Base-by-base conservation (phyloP, 64 coral and sea anemone genomes). In the Stichodactyla mertensii region DNA sequence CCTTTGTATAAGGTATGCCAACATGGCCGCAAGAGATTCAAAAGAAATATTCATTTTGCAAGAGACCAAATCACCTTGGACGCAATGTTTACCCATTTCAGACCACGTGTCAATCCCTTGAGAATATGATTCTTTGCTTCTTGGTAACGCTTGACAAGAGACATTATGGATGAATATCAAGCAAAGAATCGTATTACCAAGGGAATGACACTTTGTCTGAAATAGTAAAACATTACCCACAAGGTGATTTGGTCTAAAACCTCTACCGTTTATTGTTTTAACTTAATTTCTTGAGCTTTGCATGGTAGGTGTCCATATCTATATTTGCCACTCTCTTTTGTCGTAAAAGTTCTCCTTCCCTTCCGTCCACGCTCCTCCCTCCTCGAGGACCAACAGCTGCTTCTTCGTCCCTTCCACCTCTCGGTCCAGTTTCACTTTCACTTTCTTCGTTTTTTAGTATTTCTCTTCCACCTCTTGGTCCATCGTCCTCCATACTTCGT, bases 391-490 rank as follows among this genome's bases (percentile, higher is more conserved):
- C 83, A 74, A 8, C 12, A 31, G 24, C 24, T 61, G 62, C 90
- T 22, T 45, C 56, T 22, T 67, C 74, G 16, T 74, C 61, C 52
- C 90, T 77, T 83, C 90, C 90, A 79, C 89, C 89, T 18, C 89
- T 64, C 51, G 89, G 89, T 64, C 89, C 89, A 58, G 56, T 58
- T 85, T 67, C 84, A n/a, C 28, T 66, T 83, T 54, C 80, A 18
- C 54, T 62, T 28, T 82, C 54, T 77, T 67, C 82, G 54, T 82
- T 82, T 18, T 82, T 77, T 77, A 77, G 78, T 18, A 90, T 80
- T 24, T 56, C 51, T 26, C 89, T 85, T 80, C 89, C 89, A 52
- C 89, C 83, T 6, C 89, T 64, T 15, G 89, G 89, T 15, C 67
- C 52, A 62, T 67, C 61, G 6, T 27, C 22, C 77, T 45, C 67